Evolutionary conservation across 2,797 vertebrate species (phyloP).

Genomic region (Enteromius unitaeniatus): DNA sequence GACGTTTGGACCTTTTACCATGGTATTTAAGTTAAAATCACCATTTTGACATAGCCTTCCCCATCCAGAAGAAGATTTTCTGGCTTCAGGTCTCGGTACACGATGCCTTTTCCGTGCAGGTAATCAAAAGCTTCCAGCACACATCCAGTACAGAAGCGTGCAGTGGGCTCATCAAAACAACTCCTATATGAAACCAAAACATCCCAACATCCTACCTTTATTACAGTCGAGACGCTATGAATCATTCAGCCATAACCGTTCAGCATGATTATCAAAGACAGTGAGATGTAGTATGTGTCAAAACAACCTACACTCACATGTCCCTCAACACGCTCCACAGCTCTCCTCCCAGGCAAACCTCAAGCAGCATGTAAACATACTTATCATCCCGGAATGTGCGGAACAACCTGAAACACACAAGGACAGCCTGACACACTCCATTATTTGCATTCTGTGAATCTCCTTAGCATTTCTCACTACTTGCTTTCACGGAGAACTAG

Average conservation of each 20-base stretch:
- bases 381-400: conserved; percentile 80
- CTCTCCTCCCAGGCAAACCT: conserved; percentile 84
- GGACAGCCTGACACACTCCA: neutral
- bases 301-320: conserved; percentile 77
- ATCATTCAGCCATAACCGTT: conserved; percentile 25
- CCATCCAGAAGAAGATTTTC: conserved; percentile 79
- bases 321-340: conserved; percentile 83
- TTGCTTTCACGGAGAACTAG: conserved; percentile 25
- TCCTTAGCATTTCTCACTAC: conserved; percentile 33
- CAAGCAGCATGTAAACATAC: conserved; percentile 82
- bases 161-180: conserved; percentile 78
- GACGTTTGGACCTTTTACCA: neutral
- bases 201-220: conserved; percentile 31
- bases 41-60: conserved; percentile 81
- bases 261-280: conserved; percentile 27
- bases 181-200: conserved; percentile 66
- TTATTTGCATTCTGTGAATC: conserved; percentile 18
- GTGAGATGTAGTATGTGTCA: conserved; percentile 28
- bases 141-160: conserved; percentile 79
- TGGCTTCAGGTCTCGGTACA: conserved; percentile 82
- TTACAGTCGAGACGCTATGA: neutral
- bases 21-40: conserved; percentile 51
- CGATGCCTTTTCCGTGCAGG: conserved; percentile 74
- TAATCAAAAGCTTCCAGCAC: conserved; percentile 81
- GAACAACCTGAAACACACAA: conserved; percentile 74